These are phyloP conservation scores for Drosophila siamana DNA, from an alignment of 2,888 invertebrate genomes.

Conservation along the genomic window DNA sequence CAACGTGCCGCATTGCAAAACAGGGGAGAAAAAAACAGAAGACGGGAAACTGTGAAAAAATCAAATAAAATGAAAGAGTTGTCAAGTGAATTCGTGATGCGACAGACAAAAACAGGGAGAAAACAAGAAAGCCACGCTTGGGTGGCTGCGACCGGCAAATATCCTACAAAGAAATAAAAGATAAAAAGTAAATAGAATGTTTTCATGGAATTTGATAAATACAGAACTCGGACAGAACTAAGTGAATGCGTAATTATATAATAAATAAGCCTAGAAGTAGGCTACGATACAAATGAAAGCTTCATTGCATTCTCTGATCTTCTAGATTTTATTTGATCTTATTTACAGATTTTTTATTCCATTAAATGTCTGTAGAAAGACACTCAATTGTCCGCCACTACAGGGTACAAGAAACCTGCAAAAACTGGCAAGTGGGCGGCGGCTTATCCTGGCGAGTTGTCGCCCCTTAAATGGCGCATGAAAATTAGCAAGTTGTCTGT, in stretches of 20 bases:
- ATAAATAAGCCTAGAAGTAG: background rate
- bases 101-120: slow-evolving; percentile 42
- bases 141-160: background rate
- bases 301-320: background rate
- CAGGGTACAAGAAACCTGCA: slow-evolving; percentile 29
- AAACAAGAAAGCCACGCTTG: background rate
- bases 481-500: slow-evolving; percentile 82
- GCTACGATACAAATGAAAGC: background rate
- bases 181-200: no score
- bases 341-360: no score
- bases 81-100: slow-evolving; percentile 77
- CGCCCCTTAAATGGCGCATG: slow-evolving; percentile 82
- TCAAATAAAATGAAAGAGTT: slow-evolving; percentile 68
- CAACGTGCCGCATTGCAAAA: slow-evolving; percentile 40
- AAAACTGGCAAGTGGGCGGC: slow-evolving; percentile 45
- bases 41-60: background rate
- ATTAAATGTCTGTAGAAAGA: background rate
- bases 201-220: background rate
- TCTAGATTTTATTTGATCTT: no score
- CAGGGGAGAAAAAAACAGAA: slow-evolving; percentile 8
- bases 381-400: background rate
- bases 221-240: no score
- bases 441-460: slow-evolving; percentile 28
- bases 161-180: slow-evolving; percentile 1
- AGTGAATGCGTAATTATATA: background rate